Conservation (phyloP, 1,140 invertebrate species). For the Schlechtendalia chinensis region DNA sequence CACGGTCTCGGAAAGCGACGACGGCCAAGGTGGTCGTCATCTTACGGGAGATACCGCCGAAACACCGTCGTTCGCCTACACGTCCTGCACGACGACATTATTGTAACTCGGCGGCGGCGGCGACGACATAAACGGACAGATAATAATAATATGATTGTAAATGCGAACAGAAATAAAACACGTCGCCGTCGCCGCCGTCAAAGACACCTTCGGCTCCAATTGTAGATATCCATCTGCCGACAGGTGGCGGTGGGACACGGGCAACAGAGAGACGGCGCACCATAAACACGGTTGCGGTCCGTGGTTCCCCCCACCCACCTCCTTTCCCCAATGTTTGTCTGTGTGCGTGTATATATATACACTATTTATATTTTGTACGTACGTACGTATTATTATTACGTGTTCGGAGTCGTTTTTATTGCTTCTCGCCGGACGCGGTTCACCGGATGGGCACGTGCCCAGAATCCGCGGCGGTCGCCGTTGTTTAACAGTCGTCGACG, state of each 20-base stretch:
- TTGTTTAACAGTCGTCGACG: background rate
- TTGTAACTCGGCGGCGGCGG: too few species aligned
- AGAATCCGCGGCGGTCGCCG: constrained; percentile 41
- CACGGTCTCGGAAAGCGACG: constrained; percentile 21
- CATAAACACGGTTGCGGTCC: constrained; percentile 5
- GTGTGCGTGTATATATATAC: too few species aligned
- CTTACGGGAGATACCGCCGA: too few species aligned
- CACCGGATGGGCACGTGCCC: constrained; percentile 41
- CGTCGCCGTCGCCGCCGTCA: constrained; percentile 21
- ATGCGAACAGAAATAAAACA: constrained; percentile 5
- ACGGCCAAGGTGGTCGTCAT: too few species aligned
- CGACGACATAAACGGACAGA: background rate
- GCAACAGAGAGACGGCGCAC: background rate
- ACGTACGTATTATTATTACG: background rate
- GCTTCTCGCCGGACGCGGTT: constrained; percentile 32
- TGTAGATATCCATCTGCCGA: constrained; percentile 49
- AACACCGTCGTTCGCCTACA: background rate
- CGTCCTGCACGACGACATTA: background rate
- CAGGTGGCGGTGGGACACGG: constrained; percentile 44
- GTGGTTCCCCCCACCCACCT: too few species aligned
- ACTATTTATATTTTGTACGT: too few species aligned
- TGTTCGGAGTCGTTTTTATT: constrained; percentile 5
- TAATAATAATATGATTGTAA: background rate
- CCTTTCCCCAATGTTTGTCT: too few species aligned
- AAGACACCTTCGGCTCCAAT: constrained; percentile 48